A percentile compares a stretch with the other conserved stretches of the same genome.
phyloP scores from a whole-genome alignment of 2,797 vertebrate species.

The Astyanax mexicanus region DNA sequence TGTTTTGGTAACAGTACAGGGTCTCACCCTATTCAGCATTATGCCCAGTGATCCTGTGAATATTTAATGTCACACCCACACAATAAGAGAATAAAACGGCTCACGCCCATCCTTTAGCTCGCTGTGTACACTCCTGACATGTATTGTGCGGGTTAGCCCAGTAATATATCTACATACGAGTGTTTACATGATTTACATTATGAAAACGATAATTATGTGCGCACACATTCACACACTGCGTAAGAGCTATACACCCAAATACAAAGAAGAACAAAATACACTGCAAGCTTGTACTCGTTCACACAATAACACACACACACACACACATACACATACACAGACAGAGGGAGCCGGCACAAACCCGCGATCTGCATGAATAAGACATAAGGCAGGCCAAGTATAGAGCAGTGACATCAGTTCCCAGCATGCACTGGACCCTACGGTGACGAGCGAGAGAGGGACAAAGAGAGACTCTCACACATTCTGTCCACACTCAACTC shows the following conservation, averaged over 20 bases:
- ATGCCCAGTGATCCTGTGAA: constrained; percentile 40
- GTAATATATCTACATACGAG: background rate
- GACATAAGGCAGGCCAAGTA: constrained; percentile 44
- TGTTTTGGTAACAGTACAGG: constrained; percentile 49
- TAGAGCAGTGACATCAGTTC: constrained; percentile 47
- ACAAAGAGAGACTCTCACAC: background rate
- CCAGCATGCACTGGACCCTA: constrained; percentile 24
- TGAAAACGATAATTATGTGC: background rate
- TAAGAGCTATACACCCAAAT: background rate
- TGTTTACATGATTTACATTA: constrained; percentile 17
- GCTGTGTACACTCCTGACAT: constrained; percentile 4
- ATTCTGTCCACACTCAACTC: too few species aligned
- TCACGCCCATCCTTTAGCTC: constrained; percentile 12
- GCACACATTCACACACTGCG: background rate
- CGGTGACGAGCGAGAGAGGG: background rate
- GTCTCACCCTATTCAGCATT: constrained; percentile 34
- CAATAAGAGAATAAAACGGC: constrained; percentile 20
- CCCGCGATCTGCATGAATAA: constrained; percentile 44
- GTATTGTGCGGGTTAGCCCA: background rate
- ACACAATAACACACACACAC: background rate
- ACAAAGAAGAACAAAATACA: background rate
- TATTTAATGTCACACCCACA: constrained; percentile 47
- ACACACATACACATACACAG: too few species aligned
- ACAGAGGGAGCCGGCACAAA: constrained; percentile 12
- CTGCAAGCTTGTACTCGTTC: background rate